Conservation (phyloP, 2,888 invertebrate species). For the Drosophila maculinotata region DNA sequence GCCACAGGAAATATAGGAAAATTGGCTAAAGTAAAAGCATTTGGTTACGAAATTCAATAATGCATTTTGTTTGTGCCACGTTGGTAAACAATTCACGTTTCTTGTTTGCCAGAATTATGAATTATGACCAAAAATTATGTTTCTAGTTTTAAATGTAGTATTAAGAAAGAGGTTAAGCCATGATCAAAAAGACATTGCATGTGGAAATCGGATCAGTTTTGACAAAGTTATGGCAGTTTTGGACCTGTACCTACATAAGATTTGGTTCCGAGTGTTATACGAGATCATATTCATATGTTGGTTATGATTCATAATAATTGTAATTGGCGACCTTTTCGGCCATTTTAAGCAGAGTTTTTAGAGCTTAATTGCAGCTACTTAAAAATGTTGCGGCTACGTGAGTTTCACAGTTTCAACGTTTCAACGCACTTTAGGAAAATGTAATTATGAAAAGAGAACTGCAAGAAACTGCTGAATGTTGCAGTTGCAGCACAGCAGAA, state of each 20-base stretch:
- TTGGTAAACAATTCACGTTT: too few species aligned
- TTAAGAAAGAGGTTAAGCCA: too few species aligned
- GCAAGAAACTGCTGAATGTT: slow-evolving; percentile 35
- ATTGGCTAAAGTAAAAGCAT: slow-evolving; percentile 6
- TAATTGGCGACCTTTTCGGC: not conserved
- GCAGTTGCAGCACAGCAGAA: slow-evolving; percentile 27
- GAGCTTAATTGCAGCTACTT: not conserved
- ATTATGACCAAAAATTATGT: too few species aligned
- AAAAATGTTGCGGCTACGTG: slow-evolving; percentile 19
- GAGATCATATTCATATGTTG: too few species aligned
- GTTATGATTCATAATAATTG: not conserved
- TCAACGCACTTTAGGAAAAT: slow-evolving; percentile 17
- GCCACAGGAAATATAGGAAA: slow-evolving; percentile 1
- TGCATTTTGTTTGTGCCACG: not conserved
- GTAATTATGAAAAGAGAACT: slow-evolving; percentile 4
- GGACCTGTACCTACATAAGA: too few species aligned
- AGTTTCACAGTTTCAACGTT: too few species aligned
- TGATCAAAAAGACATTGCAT: too few species aligned
- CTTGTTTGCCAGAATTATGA: too few species aligned
- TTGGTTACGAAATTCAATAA: not conserved
- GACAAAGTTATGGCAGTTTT: too few species aligned
- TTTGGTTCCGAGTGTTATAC: too few species aligned
- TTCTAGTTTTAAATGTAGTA: too few species aligned
- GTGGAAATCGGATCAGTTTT: too few species aligned
- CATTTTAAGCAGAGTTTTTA: not conserved